Conservation (phyloP, 2,797 vertebrate genomes). For the Siniperca undulata region DNA sequence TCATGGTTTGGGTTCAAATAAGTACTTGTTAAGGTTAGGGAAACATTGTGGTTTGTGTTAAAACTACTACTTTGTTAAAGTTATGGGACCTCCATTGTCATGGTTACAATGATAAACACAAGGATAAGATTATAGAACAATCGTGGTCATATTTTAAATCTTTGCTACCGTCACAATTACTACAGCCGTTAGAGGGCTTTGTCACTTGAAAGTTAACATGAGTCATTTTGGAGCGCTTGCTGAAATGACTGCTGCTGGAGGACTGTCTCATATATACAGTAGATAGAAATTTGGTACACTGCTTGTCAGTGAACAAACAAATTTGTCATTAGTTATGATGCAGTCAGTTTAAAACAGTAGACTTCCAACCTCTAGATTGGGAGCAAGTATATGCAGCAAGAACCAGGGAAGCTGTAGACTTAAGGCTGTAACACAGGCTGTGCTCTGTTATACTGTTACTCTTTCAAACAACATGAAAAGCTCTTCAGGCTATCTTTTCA, state of each 20-base stretch:
- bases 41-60: no score
- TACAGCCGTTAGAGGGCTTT: no score
- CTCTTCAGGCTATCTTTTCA: slow-evolving; percentile 14
- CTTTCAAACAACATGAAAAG: slow-evolving; percentile 44
- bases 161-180: no score
- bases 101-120: no score
- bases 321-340: background rate
- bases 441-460: slow-evolving; percentile 32
- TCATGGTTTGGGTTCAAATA: no score
- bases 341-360: background rate
- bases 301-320: background rate
- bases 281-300: background rate
- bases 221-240: no score
- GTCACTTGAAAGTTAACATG: no score
- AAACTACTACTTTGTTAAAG: no score
- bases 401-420: slow-evolving; percentile 4
- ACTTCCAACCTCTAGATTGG: background rate
- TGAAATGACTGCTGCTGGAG: background rate
- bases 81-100: no score
- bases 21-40: no score
- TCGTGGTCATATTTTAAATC: no score
- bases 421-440: slow-evolving; percentile 19
- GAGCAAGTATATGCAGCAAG: background rate
- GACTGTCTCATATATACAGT: background rate
- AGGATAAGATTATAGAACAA: no score